Conservation (phyloP, 2,113 vertebrate species). For the Peromyscus maniculatus region DNA sequence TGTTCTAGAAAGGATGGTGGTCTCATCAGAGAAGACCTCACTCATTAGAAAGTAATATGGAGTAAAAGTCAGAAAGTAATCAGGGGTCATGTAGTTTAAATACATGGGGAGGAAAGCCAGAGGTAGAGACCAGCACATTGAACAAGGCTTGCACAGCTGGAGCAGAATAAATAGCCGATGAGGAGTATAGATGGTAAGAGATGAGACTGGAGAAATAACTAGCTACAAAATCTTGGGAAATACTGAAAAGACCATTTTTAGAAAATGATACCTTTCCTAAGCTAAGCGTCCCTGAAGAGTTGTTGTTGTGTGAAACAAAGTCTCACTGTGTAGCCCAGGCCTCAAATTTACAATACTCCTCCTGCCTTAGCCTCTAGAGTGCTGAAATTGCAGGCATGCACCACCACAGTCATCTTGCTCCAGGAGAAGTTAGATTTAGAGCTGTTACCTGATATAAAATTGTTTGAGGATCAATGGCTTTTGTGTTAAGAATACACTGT, state of each 20-base stretch:
- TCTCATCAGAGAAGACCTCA: slow-evolving; percentile 16
- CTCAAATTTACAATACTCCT: not conserved
- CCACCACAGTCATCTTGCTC: not conserved
- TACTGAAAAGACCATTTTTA: not conserved
- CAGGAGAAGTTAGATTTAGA: not conserved
- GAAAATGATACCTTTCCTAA: not conserved
- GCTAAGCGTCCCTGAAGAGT: not conserved
- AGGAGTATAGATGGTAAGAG: not conserved
- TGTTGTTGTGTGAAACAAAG: not conserved
- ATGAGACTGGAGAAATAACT: not conserved
- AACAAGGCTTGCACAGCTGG: not conserved
- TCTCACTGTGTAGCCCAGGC: not conserved
- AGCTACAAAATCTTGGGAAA: not conserved
- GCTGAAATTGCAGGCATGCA: not conserved
- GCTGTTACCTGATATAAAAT: not conserved
- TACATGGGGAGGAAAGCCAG: not conserved
- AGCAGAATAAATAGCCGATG: not conserved
- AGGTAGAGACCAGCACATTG: not conserved
- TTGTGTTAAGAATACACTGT: not conserved
- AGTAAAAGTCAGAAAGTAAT: not conserved
- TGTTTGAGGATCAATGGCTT: not conserved
- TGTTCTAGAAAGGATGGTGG: not conserved
- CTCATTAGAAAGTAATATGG: not conserved
- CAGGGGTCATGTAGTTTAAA: not conserved
- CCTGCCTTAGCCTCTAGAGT: not conserved